Evolutionary conservation across 2,888 invertebrate genomes (phyloP), one percentile per base, ranked within the genome.

Genomic region (Ichneumoninae sp.): DNA sequence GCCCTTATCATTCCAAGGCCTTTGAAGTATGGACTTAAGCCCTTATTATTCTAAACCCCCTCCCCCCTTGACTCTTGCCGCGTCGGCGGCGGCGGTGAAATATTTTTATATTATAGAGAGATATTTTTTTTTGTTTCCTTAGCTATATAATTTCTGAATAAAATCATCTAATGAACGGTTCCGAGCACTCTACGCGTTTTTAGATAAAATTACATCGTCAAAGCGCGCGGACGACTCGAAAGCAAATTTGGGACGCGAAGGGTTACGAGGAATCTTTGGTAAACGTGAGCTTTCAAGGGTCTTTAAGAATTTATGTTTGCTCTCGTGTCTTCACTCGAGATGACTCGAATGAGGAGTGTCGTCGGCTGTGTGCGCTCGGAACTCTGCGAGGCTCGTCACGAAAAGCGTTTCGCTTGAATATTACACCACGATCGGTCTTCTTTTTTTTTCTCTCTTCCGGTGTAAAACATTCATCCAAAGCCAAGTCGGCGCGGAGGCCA

Each of bases 271-370:
- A 30, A 22, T 19, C 10, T 57, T 26, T 26, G 22, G 57, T 26
- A 44, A 44, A 44, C 16, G 44, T 26, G 57, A 57, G 60, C 33
- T 62, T 62, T 62, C 26, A 62, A 22, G 60, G 60, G 13, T 62
- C 30, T 62, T 30, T 10, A 62, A 30, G 33, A 30, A 62, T 62
- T 26, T 16, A 13, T 1, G 5, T 33, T 33, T 13, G 13, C 57
- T 26, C 26, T 13, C 60, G 16, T 30, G 6, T 30, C 10, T 30
- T 62, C 60, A 57, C 22, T 10, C 33, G 60, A 62, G 26, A 33
- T 33, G n/a, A 62, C 6, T 33, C 60, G 30, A 62, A 33, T 30
- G 60, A 62, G 16, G 19, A 62, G 30, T 62, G 33, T 62, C 30
- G 26, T 13, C 16, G 8, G 30, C 13, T 8, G 13, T 26, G 26